Conservation (phyloP, 1,140 invertebrate species). For the Chrysopa pallens region DNA sequence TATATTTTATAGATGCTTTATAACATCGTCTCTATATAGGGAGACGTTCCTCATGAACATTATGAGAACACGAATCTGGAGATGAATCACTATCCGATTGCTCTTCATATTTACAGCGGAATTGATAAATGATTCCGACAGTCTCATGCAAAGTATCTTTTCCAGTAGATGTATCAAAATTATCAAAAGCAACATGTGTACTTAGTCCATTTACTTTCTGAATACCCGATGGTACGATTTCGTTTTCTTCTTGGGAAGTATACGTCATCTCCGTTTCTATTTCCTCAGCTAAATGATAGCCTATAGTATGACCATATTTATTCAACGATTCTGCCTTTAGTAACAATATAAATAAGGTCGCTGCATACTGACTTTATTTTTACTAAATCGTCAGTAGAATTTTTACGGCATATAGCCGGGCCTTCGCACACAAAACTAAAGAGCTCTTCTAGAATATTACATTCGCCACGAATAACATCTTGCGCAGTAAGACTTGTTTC, state of each 20-base stretch:
- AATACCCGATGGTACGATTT: slow-evolving; percentile 13
- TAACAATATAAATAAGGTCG: slow-evolving; percentile 16
- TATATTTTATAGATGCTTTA: slow-evolving; percentile 7
- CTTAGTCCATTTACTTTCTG: slow-evolving; percentile 3
- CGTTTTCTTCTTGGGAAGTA: slow-evolving; percentile 4
- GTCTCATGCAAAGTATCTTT: slow-evolving; percentile 27
- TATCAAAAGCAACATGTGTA: slow-evolving; percentile 24
- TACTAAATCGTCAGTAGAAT: not conserved
- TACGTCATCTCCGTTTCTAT: slow-evolving; percentile 17
- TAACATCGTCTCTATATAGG: slow-evolving; percentile 9
- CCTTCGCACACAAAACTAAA: slow-evolving; percentile 15
- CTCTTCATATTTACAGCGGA: not conserved
- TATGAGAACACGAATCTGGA: slow-evolving; percentile 2
- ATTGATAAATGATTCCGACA: slow-evolving; percentile 24
- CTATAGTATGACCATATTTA: slow-evolving; percentile 16
- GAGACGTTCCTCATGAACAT: not conserved
- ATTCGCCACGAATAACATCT: slow-evolving; percentile 17
- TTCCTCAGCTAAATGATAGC: slow-evolving; percentile 17
- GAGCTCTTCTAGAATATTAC: slow-evolving; percentile 15
- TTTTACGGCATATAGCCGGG: slow-evolving; percentile 7
- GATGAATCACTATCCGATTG: not conserved
- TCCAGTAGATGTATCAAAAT: slow-evolving; percentile 23
- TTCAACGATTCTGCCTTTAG: slow-evolving; percentile 12
- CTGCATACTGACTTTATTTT: slow-evolving; percentile 16
- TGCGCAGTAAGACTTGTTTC: slow-evolving; percentile 11